Percentiles rank a stretch among this genome's conserved stretches.
These are phyloP conservation scores for Hypolimnas misippus DNA, from an alignment of 2,888 invertebrate genomes.

Conservation along the genomic window DNA sequence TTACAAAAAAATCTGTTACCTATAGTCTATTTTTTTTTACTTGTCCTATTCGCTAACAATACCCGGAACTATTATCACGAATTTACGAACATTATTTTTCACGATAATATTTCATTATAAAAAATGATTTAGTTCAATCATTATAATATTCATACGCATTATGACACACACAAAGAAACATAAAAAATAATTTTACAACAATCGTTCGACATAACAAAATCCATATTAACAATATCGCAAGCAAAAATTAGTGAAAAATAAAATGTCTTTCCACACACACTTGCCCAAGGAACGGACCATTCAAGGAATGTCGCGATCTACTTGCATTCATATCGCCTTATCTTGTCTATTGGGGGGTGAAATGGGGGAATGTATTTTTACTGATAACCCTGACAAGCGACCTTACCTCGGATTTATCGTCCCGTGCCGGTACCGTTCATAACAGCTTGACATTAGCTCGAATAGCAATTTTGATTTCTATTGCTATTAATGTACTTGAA, in stretches of 20 bases:
- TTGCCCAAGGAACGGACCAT: constrained; percentile 38
- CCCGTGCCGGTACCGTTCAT: constrained; percentile 32
- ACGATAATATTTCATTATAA: too few species aligned
- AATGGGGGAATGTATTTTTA: constrained; percentile 48
- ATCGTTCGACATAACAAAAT: too few species aligned
- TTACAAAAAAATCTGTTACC: too few species aligned
- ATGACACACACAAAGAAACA: too few species aligned
- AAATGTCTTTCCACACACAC: constrained; percentile 28
- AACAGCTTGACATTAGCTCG: constrained; percentile 30
- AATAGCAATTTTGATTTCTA: constrained; percentile 23
- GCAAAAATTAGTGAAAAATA: constrained; percentile 5
- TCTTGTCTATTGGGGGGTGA: constrained; percentile 48
- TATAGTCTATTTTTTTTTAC: too few species aligned
- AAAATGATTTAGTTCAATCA: too few species aligned
- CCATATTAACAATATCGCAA: neutral
- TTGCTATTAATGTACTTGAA: constrained; percentile 1
- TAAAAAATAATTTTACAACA: too few species aligned
- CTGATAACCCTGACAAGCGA: constrained; percentile 49
- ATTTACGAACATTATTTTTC: too few species aligned
- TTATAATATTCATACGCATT: too few species aligned
- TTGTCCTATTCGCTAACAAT: too few species aligned
- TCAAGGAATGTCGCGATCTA: constrained; percentile 49
- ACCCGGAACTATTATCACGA: too few species aligned
- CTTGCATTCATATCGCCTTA: constrained; percentile 52
- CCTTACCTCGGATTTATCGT: constrained; percentile 47